Evolutionary conservation across 53 echinoderm and acorn worm genomes (phyloP).

Genomic region (Stichopus horrens): DNA sequence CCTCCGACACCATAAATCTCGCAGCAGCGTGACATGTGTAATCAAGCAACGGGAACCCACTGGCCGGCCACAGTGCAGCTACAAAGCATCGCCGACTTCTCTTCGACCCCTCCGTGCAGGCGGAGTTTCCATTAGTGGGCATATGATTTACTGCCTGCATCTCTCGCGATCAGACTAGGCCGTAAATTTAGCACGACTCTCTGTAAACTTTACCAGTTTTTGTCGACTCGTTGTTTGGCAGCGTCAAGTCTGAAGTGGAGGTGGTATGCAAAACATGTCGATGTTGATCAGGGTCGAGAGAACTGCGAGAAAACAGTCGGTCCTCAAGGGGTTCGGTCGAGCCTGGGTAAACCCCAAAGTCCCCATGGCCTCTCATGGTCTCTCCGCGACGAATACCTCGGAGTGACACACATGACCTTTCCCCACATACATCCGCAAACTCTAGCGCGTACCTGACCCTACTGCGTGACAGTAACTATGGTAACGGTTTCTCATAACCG

Average conservation of each 20-base stretch:
- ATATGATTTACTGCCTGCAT: conserved; percentile 29
- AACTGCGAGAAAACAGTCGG: conserved; percentile 42
- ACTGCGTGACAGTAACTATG: neutral
- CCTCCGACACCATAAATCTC: conserved; percentile 26
- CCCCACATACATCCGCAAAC: neutral
- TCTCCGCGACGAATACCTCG: conserved; percentile 4
- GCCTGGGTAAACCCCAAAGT: conserved; percentile 27
- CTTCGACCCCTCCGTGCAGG: conserved; percentile 30
- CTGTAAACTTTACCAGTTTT: conserved; percentile 33
- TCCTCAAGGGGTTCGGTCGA: conserved; percentile 28
- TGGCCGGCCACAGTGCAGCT: conserved; percentile 43
- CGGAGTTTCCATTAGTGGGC: conserved; percentile 49
- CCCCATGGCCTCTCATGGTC: conserved; percentile 24
- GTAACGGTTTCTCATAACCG: neutral
- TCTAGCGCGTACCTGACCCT: conserved; percentile 10
- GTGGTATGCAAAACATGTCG: conserved; percentile 48
- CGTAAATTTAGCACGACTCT: conserved; percentile 42
- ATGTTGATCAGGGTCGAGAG: conserved; percentile 44
- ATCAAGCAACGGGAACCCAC: conserved; percentile 46
- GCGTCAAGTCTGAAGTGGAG: conserved; percentile 29
- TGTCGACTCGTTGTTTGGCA: conserved; percentile 27
- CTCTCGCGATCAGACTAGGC: conserved; percentile 30
- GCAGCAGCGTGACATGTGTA: conserved; percentile 43
- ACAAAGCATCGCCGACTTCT: conserved; percentile 41
- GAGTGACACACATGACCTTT: conserved; percentile 32